These are phyloP conservation scores for Apodemus sylvaticus DNA, from an alignment of 2,113 vertebrate genomes.

Conservation along the genomic window DNA sequence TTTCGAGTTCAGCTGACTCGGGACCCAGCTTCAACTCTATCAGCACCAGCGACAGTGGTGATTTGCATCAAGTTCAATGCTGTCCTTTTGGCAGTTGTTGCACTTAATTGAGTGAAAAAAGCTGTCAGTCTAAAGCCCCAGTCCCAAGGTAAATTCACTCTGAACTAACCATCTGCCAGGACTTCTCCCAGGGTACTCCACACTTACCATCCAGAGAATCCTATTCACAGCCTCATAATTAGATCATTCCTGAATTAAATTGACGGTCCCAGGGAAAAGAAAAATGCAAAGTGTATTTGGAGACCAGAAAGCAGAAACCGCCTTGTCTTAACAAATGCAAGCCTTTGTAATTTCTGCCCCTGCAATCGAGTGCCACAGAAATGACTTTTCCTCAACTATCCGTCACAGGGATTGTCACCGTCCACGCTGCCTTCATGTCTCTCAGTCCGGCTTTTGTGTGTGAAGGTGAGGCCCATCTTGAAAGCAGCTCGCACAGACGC, in stretches of 20 bases:
- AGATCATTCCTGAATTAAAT: conserved; percentile 86
- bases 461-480: conserved; percentile 20
- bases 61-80: conserved; percentile 84
- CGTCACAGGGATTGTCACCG: conserved; percentile 36
- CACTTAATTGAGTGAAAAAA: conserved; percentile 89
- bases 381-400: conserved; percentile 68
- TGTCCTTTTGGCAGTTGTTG: conserved; percentile 86
- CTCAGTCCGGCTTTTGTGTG: conserved; percentile 53
- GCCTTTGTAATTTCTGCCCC: conserved; percentile 42
- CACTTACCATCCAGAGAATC: conserved; percentile 80
- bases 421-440: conserved; percentile 44
- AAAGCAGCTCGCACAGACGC: background rate
- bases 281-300: conserved; percentile 72
- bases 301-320: conserved; percentile 78
- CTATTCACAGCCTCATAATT: conserved; percentile 85
- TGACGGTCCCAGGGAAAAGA: conserved; percentile 75
- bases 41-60: conserved; percentile 64
- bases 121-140: conserved; percentile 87
- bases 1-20: conserved; percentile 81
- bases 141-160: conserved; percentile 88
- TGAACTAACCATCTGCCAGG: conserved; percentile 89
- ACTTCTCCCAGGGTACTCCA: conserved; percentile 85
- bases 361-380: background rate
- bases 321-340: conserved; percentile 71
- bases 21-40: conserved; percentile 83